These are phyloP conservation scores for Rhabdornis inornatus DNA, from an alignment of 2,113 vertebrate genomes.

Conservation along the genomic window DNA sequence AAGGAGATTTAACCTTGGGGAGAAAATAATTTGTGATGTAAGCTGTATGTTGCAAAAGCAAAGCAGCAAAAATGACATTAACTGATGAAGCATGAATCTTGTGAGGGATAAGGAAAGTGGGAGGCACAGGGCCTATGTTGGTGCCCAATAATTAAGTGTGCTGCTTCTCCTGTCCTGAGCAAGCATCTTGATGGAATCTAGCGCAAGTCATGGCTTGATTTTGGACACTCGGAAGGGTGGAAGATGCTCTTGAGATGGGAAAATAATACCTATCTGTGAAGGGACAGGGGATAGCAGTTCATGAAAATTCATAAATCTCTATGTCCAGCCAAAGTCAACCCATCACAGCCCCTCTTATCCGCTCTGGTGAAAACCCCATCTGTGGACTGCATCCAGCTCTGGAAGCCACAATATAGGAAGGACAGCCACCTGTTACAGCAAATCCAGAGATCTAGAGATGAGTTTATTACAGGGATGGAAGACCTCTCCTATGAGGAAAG, in stretches of 20 bases:
- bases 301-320: not conserved
- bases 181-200: not conserved
- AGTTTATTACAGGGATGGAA: not conserved
- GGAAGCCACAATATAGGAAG: fast-evolving
- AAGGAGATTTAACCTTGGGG: not conserved
- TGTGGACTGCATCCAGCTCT: not conserved
- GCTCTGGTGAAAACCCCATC: not conserved
- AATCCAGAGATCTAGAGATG: not conserved
- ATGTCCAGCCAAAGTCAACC: not conserved
- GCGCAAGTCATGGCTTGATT: not conserved
- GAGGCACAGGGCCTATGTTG: fast-evolving
- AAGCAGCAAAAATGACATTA: not conserved
- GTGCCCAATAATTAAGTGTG: not conserved
- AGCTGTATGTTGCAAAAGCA: not conserved
- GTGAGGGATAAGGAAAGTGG: not conserved
- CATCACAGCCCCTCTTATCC: not conserved
- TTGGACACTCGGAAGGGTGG: not conserved
- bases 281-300: not conserved
- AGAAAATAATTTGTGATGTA: not conserved
- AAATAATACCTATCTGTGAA: not conserved
- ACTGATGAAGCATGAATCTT: not conserved
- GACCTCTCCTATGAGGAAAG: not conserved
- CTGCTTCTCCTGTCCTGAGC: not conserved
- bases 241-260: not conserved
- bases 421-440: not conserved